Conservation (phyloP, 2,888 invertebrate genomes). For the Hymenopus coronatus region DNA sequence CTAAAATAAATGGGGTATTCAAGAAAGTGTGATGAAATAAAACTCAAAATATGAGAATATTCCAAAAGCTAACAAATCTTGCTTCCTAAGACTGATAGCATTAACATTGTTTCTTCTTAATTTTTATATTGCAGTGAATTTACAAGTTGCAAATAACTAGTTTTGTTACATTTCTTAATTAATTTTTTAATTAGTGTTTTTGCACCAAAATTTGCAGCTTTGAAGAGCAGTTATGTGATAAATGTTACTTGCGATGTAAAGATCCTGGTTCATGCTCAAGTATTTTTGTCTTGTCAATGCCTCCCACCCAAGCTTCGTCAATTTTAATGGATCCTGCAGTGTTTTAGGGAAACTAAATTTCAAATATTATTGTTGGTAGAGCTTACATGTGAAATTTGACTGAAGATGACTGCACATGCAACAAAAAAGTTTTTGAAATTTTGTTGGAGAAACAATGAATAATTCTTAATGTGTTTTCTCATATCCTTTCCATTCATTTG, state of each 20-base stretch:
- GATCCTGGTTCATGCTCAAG: constrained; percentile 22
- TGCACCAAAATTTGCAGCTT: background rate
- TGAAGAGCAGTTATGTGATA: background rate
- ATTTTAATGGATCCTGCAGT: constrained; percentile 23
- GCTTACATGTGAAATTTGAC: background rate
- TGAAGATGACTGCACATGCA: constrained; percentile 13
- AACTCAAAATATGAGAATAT: background rate
- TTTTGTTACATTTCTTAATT: background rate
- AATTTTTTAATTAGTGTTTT: background rate
- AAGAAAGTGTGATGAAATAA: background rate
- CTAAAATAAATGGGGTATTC: background rate
- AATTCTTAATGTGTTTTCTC: background rate
- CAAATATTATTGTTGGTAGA: background rate
- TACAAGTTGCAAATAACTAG: background rate
- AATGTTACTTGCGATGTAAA: background rate
- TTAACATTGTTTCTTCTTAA: background rate
- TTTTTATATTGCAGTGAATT: background rate
- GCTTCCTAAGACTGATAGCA: background rate
- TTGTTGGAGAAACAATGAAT: background rate
- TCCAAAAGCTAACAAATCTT: background rate
- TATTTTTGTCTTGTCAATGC: constrained; percentile 24
- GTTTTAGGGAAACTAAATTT: background rate
- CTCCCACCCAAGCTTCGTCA: constrained; percentile 19
- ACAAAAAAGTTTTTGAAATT: background rate
- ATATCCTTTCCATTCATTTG: constrained; percentile 19